Conservation (phyloP, 2,113 vertebrate species). For the Ailurus styani region DNA sequence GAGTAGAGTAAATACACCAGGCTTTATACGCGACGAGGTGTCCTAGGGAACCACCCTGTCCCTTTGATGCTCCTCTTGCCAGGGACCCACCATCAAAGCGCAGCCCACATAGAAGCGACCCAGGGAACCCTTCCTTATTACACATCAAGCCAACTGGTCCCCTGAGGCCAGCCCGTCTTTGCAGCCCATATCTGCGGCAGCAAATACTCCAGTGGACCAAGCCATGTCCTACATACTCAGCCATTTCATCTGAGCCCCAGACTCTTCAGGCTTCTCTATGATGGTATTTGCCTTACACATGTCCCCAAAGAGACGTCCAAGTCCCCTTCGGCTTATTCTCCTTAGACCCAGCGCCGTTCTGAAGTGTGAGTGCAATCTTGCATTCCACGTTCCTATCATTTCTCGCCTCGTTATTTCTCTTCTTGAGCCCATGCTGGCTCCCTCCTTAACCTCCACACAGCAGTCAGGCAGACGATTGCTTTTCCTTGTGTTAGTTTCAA, state of each 20-base stretch:
- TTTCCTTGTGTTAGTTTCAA: neutral
- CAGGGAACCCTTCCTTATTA: neutral
- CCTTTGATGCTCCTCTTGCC: neutral
- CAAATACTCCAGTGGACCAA: accelerated
- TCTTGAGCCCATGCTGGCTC: neutral
- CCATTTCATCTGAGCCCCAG: neutral
- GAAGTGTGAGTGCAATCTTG: neutral
- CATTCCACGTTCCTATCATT: neutral
- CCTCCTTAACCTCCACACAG: no score
- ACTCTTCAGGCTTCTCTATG: neutral
- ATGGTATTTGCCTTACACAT: neutral
- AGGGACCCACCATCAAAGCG: neutral
- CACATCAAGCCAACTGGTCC: neutral
- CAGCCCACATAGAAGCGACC: neutral
- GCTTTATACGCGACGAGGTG: neutral
- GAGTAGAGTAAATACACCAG: neutral
- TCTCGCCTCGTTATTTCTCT: neutral
- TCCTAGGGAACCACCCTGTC: neutral
- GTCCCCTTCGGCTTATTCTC: neutral
- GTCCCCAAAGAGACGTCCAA: neutral
- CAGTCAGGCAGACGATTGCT: neutral
- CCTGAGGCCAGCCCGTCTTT: neutral
- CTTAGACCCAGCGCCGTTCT: neutral
- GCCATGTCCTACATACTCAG: neutral
- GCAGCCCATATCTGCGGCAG: neutral